Evolutionary conservation across 1,140 invertebrate genomes (phyloP).

Genomic region (Drosophila paulistorum): DNA sequence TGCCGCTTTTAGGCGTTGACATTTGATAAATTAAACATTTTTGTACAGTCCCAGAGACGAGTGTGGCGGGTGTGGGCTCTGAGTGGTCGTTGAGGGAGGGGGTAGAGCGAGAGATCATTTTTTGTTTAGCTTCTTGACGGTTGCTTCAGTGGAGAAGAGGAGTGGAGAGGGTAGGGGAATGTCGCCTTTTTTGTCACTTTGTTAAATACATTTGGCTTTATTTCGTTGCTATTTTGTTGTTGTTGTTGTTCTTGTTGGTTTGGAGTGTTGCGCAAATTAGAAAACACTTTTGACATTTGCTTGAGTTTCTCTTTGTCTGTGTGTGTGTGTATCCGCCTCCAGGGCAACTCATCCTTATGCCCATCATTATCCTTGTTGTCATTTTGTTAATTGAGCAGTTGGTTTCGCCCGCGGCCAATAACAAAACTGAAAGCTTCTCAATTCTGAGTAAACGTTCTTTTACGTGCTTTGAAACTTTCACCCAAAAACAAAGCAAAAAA

Average conservation of each 20-base stretch:
- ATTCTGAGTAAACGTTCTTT: constrained; percentile 8
- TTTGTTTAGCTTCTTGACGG: constrained; percentile 20
- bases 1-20: constrained; percentile 79
- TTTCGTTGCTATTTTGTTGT: constrained; percentile 41
- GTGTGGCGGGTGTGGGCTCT: background rate
- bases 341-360: background rate
- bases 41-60: constrained; percentile 47
- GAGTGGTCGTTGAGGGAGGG: background rate
- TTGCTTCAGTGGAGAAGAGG: too few relatives aligned
- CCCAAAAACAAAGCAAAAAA: too few relatives aligned
- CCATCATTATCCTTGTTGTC: constrained; percentile 30
- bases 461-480: constrained; percentile 10
- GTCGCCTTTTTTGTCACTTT: constrained; percentile 64
- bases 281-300: constrained; percentile 80
- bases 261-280: constrained; percentile 71
- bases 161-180: background rate
- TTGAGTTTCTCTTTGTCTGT: constrained; percentile 12
- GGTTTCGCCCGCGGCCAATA: constrained; percentile 47
- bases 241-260: constrained; percentile 39
- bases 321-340: background rate
- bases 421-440: constrained; percentile 30
- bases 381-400: constrained; percentile 77
- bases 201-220: constrained; percentile 78
- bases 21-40: constrained; percentile 81
- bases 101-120: background rate